Percentiles rank a stretch among this genome's conserved stretches.
Conservation (phyloP, 2,888 invertebrate species). For the Tanytarsus gracilentus region DNA sequence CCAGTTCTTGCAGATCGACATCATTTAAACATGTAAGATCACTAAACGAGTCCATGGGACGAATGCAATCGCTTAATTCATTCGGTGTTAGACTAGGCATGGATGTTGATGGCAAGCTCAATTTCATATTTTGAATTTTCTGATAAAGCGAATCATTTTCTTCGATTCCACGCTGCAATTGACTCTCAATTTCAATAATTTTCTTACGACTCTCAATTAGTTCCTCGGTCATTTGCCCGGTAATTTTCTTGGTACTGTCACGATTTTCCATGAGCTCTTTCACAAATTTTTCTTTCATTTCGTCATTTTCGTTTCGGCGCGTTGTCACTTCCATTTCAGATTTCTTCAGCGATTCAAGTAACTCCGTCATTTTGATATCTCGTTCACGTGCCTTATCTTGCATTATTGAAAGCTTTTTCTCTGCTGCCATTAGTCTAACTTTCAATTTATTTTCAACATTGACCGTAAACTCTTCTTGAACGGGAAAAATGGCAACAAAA, state of each 20-base stretch:
- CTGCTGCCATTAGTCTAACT: constrained; percentile 58
- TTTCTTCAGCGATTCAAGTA: constrained; percentile 63
- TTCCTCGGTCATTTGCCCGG: constrained; percentile 60
- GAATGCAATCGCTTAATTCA: constrained; percentile 49
- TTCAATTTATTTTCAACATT: constrained; percentile 52
- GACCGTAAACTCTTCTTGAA: constrained; percentile 38
- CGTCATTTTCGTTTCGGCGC: constrained; percentile 61
- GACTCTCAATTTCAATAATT: constrained; percentile 42
- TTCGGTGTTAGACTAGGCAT: constrained; percentile 41
- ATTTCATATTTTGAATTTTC: constrained; percentile 64
- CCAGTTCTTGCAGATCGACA: constrained; percentile 61
- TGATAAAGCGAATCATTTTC: constrained; percentile 67
- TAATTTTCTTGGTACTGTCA: constrained; percentile 58
- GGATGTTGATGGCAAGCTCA: constrained; percentile 34
- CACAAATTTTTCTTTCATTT: constrained; percentile 52
- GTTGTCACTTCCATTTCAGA: constrained; percentile 66
- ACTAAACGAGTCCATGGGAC: constrained; percentile 67
- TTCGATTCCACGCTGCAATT: constrained; percentile 58
- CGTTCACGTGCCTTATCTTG: constrained; percentile 62
- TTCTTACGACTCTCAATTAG: constrained; percentile 55
- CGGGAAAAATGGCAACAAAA: constrained; percentile 36
- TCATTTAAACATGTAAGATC: constrained; percentile 75
- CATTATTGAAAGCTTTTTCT: constrained; percentile 63
- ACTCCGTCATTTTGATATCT: constrained; percentile 68
- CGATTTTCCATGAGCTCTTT: constrained; percentile 59